These are phyloP conservation scores for Sturmia bella DNA, from an alignment of 2,888 invertebrate species.

Conservation along the genomic window DNA sequence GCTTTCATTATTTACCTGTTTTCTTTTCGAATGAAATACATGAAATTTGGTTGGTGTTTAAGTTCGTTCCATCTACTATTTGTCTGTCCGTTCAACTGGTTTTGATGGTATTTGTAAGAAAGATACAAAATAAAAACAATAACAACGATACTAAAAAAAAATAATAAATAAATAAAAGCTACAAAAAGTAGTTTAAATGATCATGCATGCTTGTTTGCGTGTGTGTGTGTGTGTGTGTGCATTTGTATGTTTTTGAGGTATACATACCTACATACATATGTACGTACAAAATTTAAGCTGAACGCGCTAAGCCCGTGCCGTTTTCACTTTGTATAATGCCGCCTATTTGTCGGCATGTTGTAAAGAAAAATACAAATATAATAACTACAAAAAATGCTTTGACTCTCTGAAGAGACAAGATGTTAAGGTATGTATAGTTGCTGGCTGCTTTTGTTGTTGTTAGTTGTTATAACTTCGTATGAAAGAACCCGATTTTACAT, in stretches of 20 bases:
- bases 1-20: slow-evolving; percentile 6
- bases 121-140: slow-evolving; percentile 27
- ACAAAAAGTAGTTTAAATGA: slow-evolving; percentile 55
- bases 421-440: slow-evolving; percentile 57
- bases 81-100: slow-evolving; percentile 67
- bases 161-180: slow-evolving; percentile 43
- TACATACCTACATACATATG: slow-evolving; percentile 56
- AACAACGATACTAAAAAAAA: slow-evolving; percentile 33
- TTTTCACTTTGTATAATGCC: slow-evolving; percentile 80
- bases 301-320: slow-evolving; percentile 81
- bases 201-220: slow-evolving; percentile 10
- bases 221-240: slow-evolving; percentile 24
- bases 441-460: slow-evolving; percentile 25
- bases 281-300: slow-evolving; percentile 76
- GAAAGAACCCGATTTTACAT: slow-evolving; percentile 52
- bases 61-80: not conserved
- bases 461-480: slow-evolving; percentile 16
- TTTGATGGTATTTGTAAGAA: slow-evolving; percentile 49
- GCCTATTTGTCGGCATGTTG: slow-evolving; percentile 79
- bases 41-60: slow-evolving; percentile 41
- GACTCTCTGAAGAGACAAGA: slow-evolving; percentile 52
- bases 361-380: slow-evolving; percentile 74
- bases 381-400: slow-evolving; percentile 18
- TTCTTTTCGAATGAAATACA: slow-evolving; percentile 11
- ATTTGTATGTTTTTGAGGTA: slow-evolving; percentile 7